Conservation (phyloP, 2,888 invertebrate species). For the Agrotis exclamationis region DNA sequence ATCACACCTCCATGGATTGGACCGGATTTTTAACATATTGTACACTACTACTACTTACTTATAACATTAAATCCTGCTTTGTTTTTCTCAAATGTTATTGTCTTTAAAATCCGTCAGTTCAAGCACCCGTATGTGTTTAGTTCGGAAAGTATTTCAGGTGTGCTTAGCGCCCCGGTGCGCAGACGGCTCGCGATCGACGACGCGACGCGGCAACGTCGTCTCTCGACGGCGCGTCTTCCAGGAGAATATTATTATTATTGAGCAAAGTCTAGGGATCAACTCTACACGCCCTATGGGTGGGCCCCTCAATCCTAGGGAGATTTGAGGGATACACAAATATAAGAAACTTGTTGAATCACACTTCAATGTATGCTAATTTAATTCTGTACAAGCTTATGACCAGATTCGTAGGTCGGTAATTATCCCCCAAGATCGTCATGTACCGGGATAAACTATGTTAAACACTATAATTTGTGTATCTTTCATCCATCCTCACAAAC, state of each 20-base stretch:
- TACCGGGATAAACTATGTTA: too few relatives aligned
- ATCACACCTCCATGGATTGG: too few relatives aligned
- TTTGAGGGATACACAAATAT: not conserved
- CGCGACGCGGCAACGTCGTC: not conserved
- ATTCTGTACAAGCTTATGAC: too few relatives aligned
- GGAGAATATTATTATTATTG: conserved; percentile 42
- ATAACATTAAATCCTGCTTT: too few relatives aligned
- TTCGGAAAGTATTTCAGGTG: conserved; percentile 58
- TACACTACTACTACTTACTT: too few relatives aligned
- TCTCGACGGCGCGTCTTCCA: conserved; percentile 5
- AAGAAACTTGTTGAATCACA: not conserved
- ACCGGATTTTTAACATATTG: too few relatives aligned
- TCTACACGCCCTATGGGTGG: not conserved
- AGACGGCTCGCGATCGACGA: conserved; percentile 32
- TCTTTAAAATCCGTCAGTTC: not conserved
- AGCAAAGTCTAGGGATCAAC: conserved; percentile 39
- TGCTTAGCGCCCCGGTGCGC: conserved; percentile 46
- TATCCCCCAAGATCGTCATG: too few relatives aligned
- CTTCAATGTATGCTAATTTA: too few relatives aligned
- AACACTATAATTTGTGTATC: too few relatives aligned
- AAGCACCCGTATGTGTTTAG: conserved; percentile 37
- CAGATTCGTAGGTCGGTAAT: too few relatives aligned
- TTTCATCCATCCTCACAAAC: too few relatives aligned
- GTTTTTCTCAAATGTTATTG: not conserved
- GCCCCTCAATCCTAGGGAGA: not conserved